These are phyloP conservation scores for Sussaba pulchella DNA, from an alignment of 2,888 invertebrate species.

Conservation along the genomic window DNA sequence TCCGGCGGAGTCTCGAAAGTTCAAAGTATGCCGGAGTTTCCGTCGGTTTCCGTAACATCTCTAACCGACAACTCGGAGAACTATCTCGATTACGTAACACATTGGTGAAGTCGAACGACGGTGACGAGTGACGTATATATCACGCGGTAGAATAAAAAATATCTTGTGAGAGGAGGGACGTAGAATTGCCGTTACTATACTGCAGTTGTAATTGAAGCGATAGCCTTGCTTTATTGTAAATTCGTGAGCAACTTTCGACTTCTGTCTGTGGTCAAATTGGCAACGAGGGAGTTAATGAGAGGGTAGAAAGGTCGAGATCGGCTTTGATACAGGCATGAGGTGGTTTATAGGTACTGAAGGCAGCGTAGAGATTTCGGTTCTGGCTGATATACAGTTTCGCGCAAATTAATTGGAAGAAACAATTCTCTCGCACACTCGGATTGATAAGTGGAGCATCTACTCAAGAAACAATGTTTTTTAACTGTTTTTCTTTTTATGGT, in stretches of 20 bases:
- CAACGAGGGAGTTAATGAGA: constrained; percentile 8
- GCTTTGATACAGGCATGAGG: too few species aligned
- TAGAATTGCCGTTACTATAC: constrained; percentile 16
- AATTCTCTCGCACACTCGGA: too few species aligned
- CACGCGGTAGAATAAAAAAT: background rate
- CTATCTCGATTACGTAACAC: background rate
- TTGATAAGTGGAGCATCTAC: too few species aligned
- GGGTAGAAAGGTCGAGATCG: background rate
- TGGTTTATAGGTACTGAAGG: background rate
- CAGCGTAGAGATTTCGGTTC: background rate
- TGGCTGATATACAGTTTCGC: too few species aligned
- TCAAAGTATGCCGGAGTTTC: constrained; percentile 24
- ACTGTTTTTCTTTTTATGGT: too few species aligned
- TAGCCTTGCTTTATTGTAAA: constrained; percentile 53
- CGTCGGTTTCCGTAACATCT: background rate
- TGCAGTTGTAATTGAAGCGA: constrained; percentile 35
- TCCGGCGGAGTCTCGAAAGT: background rate
- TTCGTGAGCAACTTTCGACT: constrained; percentile 35
- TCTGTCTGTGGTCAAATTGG: constrained; percentile 41
- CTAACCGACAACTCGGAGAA: background rate
- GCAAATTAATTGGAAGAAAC: too few species aligned
- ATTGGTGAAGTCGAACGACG: constrained; percentile 2
- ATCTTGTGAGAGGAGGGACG: constrained; percentile 16
- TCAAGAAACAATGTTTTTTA: too few species aligned
- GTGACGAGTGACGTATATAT: constrained; percentile 6